Evolutionary conservation across 1,140 invertebrate species (phyloP), one percentile per base, ranked within the genome.

Genomic region (Calliphora vicina): DNA sequence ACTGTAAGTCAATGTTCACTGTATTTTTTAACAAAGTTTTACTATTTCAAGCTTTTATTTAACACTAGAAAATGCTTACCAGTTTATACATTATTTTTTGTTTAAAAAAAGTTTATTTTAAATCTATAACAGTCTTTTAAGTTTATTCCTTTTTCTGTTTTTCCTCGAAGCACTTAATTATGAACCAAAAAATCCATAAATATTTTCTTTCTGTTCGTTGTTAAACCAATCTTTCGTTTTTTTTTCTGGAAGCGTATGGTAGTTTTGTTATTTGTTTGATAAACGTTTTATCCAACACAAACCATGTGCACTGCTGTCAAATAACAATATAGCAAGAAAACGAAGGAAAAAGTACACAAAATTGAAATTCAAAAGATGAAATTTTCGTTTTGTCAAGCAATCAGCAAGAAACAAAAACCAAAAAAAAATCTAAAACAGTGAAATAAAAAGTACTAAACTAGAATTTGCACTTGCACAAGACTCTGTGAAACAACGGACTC

Each of bases 401-500:
- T 45, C 83, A 82, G 82, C 80, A 43, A 82, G 20, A 81, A 71
- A 29, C 13, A 35, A 80, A 35, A 83, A 80, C 20, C 15, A 26
- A 27, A 29, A 73, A 72, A 25, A 25, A 72, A 72, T 0, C 5
- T 0, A 73, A 5, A 3, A 26, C 0, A 17, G 5, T 26, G n/a
- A 73, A 25, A 73, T 13, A 57, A 57, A 57, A 57, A 57, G 13
- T 57, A 17, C 13, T 57, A 57, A 80, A 80, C 35, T 43, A 73
- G 42, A 84, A 84, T 85, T 85, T 87, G 87, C 88, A 88, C 88
- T 88, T 87, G 86, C 87, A 89, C 88, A 83, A 87, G 86, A 88
- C 87, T 88, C 88, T 89, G 87, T 87, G 86, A 86, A 87, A 87
- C 87, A 85, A 88, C 87, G 87, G 84, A 90, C 88, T 90, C 88